Base-by-base conservation (phyloP, 2,888 invertebrate genomes). In the Ichneumoninae sp. region DNA sequence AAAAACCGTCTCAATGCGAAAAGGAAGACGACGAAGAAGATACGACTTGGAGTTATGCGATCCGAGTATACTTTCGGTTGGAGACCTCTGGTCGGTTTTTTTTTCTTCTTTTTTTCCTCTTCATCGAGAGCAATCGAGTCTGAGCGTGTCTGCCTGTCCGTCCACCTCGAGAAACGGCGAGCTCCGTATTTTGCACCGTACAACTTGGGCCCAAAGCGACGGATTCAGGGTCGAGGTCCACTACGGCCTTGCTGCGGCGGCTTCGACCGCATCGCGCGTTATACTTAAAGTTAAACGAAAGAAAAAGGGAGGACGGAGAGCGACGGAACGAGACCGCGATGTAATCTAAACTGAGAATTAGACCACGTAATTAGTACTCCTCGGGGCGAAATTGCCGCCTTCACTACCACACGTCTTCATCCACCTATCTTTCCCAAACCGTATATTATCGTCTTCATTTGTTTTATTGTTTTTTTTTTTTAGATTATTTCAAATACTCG, bases 151-250 rank as follows among this genome's bases (percentile, higher is more conserved):
- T 62, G 62, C 47, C 62, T 33, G 40, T 19, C 26, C 50, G 65
- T 50, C 57, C 57, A 26, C 26, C 26, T 57, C 26, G 62, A 65
- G 44, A 65, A 19, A 47, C 65, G 19, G 30, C 50, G 57, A 62
- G 72, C 30, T 62, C 44, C 47, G n/a, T 72, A 22, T 26, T 33
- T 50, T 26, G n/a, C 19, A 65, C 26, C 44, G 62, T 30, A 30
- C 62, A 22, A 22, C 50, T 70, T 16, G 44, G 54, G 79, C 52
- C 54, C 54, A 71, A 66, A 71, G 68, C 74, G 69, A 52, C 16
- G 62, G 26, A 50, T 78, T 68, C 77, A 82, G 83, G 83, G 80
- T 80, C 75, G 72, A 76, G 80, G 80, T 36, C 78, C 69, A 57
- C 22, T 36, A 16, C 60, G 78, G 69, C 69, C 80, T 72, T 72